Evolutionary conservation across 2,797 vertebrate species (phyloP), one percentile per base, ranked within the genome.

Genomic region (Calcarius lapponicus): DNA sequence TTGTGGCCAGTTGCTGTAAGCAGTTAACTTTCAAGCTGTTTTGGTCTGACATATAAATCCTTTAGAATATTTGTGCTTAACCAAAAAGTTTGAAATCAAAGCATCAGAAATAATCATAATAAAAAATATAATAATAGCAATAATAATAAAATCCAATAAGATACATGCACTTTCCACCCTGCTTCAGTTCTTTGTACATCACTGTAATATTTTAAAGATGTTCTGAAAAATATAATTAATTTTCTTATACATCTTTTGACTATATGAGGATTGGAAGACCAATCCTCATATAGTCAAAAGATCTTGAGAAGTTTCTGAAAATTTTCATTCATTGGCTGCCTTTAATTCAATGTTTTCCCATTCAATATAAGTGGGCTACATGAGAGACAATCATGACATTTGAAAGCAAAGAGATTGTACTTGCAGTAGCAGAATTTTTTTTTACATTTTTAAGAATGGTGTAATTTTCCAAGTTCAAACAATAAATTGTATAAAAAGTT

Each of bases 1-100:
- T 93, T 80, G 38, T 92, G 78, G n/a, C 28, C 54, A 78, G 65
- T 92, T 90, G 34, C 45, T 81, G 57, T 82, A 93, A 96, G 88
- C 20, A 85, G 88, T 93, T 87, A 95, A 87, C 34, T 83, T 89
- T 67, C 34, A 92, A 87, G 32, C 15, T 86, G 38, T 6, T 87
- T 94, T 80, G 6, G 7, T 61, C 57, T 85, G 53, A 67, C 50
- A 73, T 21, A 71, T 22, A 93, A 86, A 50, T 76, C 16, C 29
- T 54, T 14, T 9, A 24, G 40, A 92, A 73, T 71, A 85, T 54
- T 73, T 90, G 36, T 79, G 4, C 17, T 79, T 69, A 78, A 62
- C 6, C 34, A 21, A 31, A 82, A 47, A 28, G 16, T 71, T 75
- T 79, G 32, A 90, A 86, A 69, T 58, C 10, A 57, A 56, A 53